Base-by-base conservation (phyloP, 2,797 vertebrate genomes). In the Propithecus perrieri region DNA sequence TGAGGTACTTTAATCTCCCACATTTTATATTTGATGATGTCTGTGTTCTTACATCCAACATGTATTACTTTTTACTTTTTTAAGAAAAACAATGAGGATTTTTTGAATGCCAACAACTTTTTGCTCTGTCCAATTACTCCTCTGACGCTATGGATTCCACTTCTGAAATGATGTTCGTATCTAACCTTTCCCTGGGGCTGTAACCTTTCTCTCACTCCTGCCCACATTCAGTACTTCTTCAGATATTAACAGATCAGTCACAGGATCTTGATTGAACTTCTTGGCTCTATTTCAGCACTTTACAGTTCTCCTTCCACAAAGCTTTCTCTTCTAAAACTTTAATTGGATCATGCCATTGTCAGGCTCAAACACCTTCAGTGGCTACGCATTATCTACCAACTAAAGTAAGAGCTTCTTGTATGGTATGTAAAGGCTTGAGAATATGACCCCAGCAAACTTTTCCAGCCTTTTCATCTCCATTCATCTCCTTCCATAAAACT, bases 41-140 rank as follows among this genome's bases (percentile, higher is more conserved):
- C 67, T 88, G 7, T 55, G 30, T 48, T 87, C 93, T 89, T 38
- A 76, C 1, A 17, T 35, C 12, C 41, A 93, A 30, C 30, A 18
- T 22, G 1, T 71, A 78, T 53, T 65, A 9, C 26, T 48, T 87
- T 75, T 38, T 83, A 7, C 26, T 48, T 87, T 75, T 38, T 83
- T 65, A 15, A 78, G 9, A 83, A 65, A 90, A 84, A 43, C 38
- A 67, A 2, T 43, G 30, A 91, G 76, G 24, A 53, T 85, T 96
- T 93, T 96, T 89, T 55, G 63, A 85, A 95, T 67, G 61, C 10
- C 65, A 95, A 59, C 48, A 89, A 8, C 9, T 38, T 72, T 89
- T 93, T 9, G 4, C 53, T 76, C 22, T 26, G 30, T 67, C 57
- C 50, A 72, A 79, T 81, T 91, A 92, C n/a, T 33, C 48, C 67